Evolutionary conservation across 2,888 invertebrate species (phyloP).

Genomic region (Standfussiana lucernea): DNA sequence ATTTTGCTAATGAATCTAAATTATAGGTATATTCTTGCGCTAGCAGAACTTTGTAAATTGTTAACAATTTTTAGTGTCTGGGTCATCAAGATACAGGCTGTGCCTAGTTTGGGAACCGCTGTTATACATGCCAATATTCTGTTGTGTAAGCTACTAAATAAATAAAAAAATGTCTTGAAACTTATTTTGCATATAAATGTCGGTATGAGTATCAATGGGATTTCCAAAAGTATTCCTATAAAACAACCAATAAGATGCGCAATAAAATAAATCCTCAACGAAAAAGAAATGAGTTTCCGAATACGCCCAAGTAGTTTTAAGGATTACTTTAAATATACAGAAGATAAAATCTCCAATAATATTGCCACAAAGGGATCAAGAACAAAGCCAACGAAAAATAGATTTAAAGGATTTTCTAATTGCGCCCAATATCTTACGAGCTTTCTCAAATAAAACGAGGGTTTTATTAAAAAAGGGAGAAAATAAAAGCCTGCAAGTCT

Average conservation of each 20-base stretch:
- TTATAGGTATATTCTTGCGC: too few relatives aligned
- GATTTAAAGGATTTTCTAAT: conserved; percentile 61
- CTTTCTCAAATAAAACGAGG: conserved; percentile 44
- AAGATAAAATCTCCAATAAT: conserved; percentile 54
- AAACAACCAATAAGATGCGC: conserved; percentile 37
- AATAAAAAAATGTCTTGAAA: too few relatives aligned
- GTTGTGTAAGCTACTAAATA: too few relatives aligned
- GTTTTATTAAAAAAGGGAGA: conserved; percentile 35
- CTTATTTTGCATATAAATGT: neutral
- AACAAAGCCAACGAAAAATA: conserved; percentile 56
- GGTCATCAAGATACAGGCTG: too few relatives aligned
- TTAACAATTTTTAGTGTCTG: too few relatives aligned
- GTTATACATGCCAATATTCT: too few relatives aligned
- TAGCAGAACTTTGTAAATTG: too few relatives aligned
- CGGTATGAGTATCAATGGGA: conserved; percentile 12
- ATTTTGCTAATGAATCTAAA: too few relatives aligned
- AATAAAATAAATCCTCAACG: conserved; percentile 49
- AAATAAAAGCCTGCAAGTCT: conserved; percentile 78
- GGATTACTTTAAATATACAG: conserved; percentile 64
- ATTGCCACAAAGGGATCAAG: conserved; percentile 52
- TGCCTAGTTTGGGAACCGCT: too few relatives aligned
- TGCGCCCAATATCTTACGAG: conserved; percentile 40
- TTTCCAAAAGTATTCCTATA: conserved; percentile 33
- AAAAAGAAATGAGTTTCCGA: conserved; percentile 53
- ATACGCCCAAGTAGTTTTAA: conserved; percentile 52